A percentile compares a stretch with the other conserved stretches of the same genome.
These are phyloP conservation scores for Mythimna impura DNA, from an alignment of 2,888 invertebrate species.

Conservation along the genomic window DNA sequence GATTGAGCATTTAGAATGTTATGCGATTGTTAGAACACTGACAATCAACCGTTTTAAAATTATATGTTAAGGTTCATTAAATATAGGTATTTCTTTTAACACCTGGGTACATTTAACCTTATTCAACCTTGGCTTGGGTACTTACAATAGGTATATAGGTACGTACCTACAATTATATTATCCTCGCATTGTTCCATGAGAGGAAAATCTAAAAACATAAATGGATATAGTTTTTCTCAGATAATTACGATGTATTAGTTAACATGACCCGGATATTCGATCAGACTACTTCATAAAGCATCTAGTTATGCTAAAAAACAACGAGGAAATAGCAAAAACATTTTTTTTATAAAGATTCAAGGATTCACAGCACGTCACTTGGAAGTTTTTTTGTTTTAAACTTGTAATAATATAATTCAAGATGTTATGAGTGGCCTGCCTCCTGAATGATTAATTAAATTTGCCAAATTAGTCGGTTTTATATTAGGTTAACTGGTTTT, in stretches of 20 bases:
- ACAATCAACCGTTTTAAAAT: conserved; percentile 19
- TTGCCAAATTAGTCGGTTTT: conserved; percentile 44
- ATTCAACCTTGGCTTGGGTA: conserved; percentile 12
- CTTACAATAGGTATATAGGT: neutral
- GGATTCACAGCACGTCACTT: conserved; percentile 70
- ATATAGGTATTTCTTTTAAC: conserved; percentile 24
- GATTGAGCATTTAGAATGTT: conserved; percentile 35
- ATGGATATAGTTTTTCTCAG: conserved; percentile 35
- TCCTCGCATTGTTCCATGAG: conserved; percentile 41
- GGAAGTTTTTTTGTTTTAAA: conserved; percentile 56
- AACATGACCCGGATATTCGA: conserved; percentile 73
- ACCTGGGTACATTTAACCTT: conserved; percentile 21
- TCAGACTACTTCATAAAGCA: conserved; percentile 68
- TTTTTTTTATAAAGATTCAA: conserved; percentile 72
- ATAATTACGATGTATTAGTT: conserved; percentile 49
- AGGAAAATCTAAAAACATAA: conserved; percentile 26
- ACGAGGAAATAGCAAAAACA: conserved; percentile 78
- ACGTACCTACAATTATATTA: conserved; percentile 12
- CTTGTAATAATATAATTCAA: conserved; percentile 47
- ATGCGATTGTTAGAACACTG: conserved; percentile 28
- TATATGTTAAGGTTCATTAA: conserved; percentile 17
- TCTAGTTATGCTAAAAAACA: conserved; percentile 72
- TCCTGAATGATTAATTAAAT: conserved; percentile 52
- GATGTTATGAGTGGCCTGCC: conserved; percentile 32
- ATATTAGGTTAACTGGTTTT: conserved; percentile 39